Percentiles rank a stretch among this genome's conserved stretches.
phyloP scores from a whole-genome alignment of 1,140 invertebrate species.

The Bactericera cockerelli region DNA sequence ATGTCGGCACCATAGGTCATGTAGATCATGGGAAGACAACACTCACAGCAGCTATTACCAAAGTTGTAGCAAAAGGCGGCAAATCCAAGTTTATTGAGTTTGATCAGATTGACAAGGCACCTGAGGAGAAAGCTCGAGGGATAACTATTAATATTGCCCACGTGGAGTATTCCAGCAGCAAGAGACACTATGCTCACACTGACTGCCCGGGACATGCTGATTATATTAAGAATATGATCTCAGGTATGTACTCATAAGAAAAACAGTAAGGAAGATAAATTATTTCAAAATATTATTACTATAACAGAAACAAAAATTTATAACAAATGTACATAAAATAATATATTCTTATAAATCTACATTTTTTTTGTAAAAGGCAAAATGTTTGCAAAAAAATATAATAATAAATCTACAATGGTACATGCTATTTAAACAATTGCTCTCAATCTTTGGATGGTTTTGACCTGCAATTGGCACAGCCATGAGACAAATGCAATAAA shows the following conservation, averaged over 20 bases:
- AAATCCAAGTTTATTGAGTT: conserved; percentile 60
- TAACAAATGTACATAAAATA: no score
- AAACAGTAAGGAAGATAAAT: no score
- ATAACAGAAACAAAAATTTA: no score
- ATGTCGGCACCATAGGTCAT: conserved; percentile 95
- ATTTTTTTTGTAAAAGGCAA: no score
- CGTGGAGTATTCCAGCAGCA: conserved; percentile 72
- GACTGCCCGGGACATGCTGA: conserved; percentile 90
- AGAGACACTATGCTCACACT: conserved; percentile 83
- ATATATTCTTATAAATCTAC: no score
- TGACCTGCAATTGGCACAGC: no score
- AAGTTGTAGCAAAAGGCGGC: conserved; percentile 54
- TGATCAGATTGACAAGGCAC: conserved; percentile 87
- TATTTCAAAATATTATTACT: background rate
- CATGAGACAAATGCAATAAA: no score
- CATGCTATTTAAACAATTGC: no score
- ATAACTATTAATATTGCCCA: conserved; percentile 96
- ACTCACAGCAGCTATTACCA: conserved; percentile 91
- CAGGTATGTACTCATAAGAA: no score
- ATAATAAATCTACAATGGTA: no score
- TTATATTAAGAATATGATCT: conserved; percentile 49
- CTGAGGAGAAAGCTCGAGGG: conserved; percentile 83
- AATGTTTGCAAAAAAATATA: no score
- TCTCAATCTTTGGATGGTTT: no score
- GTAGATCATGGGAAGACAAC: conserved; percentile 99